Evolutionary conservation across 2,888 invertebrate species (phyloP), one percentile per base, ranked within the genome.

Genomic region (Dasysyrphus tricinctus): DNA sequence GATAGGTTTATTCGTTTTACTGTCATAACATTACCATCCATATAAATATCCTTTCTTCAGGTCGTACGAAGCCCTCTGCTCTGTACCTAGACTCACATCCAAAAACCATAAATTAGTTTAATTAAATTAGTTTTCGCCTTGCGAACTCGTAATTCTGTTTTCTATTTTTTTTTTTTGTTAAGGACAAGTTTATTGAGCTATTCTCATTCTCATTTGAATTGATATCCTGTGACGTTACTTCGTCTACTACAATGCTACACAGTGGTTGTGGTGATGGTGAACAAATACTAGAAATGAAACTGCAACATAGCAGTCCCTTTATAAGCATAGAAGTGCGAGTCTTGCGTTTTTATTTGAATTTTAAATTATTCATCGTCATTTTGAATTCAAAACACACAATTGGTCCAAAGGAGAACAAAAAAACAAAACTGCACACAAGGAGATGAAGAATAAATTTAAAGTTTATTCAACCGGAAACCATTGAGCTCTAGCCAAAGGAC

Each of bases 71-170:
- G 32, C 29, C 24, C 24, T 16, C n/a, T 19, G 37, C 11, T 49
- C 34, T 39, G 5, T 9, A 16, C n/a, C n/a, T n/a, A n/a, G n/a
- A n/a, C 32, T 34, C 39, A 67, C 19, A 67, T 59, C 16, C 51
- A 54, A 74, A 63, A 54, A 34, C 67, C 5, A 32, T 32, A 32
- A 59, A 80, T 72, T 73, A 77, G 39, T 16, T 73, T 69, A 74
- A 85, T 80, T 85, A 70, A 85, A 77, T 80, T 77, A 73, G 37
- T 34, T 69, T 44, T 59, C 49, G 32, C 73, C 39, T 65, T 59
- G 37, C 39, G 14, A 49, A 49, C 29, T 69, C 39, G 29, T 24
- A 6, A 19, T 19, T n/a, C 4, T 51, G 37, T 14, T 39, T 7
- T 19, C 1, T 5, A 32, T 5, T 69, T 6, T 39, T 51, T 67